phyloP scores from a whole-genome alignment of 2,888 invertebrate species.

The Conops quadrifasciatus region DNA sequence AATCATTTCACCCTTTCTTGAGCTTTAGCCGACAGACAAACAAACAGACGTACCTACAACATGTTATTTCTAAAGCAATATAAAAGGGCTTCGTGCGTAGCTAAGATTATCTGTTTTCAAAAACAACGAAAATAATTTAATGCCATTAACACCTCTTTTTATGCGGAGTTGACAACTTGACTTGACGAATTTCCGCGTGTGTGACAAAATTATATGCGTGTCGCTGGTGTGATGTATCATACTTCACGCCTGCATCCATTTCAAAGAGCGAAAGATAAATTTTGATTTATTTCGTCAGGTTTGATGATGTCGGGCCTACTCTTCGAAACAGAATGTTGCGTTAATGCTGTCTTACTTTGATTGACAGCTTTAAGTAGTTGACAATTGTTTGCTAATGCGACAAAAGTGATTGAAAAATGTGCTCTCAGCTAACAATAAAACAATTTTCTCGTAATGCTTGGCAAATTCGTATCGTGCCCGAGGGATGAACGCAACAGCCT shows the following conservation, averaged over 20 bases:
- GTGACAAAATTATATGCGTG: constrained; percentile 27
- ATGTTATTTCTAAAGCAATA: neutral
- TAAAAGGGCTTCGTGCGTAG: neutral
- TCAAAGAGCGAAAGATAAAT: constrained; percentile 12
- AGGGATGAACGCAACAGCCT: constrained; percentile 1
- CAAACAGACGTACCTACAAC: neutral
- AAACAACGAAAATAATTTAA: constrained; percentile 10
- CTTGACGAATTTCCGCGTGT: constrained; percentile 50
- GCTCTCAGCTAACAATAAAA: constrained; percentile 44
- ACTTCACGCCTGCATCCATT: constrained; percentile 17
- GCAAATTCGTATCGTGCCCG: constrained; percentile 55
- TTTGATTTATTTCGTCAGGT: constrained; percentile 30
- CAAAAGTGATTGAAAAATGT: constrained; percentile 35
- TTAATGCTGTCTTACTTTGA: constrained; percentile 50
- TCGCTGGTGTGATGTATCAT: constrained; percentile 36
- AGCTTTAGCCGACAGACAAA: neutral
- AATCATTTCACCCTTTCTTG: too few relatives aligned
- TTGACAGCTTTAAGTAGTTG: constrained; percentile 64
- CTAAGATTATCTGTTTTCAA: constrained; percentile 9
- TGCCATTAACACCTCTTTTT: constrained; percentile 47
- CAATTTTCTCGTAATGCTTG: constrained; percentile 60
- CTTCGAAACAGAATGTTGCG: constrained; percentile 21
- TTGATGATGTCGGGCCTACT: constrained; percentile 2
- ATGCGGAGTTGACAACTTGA: constrained; percentile 58
- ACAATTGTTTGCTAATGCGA: constrained; percentile 63